phyloP scores from a whole-genome alignment of 2,797 vertebrate species.

The Tarsius wallacei region DNA sequence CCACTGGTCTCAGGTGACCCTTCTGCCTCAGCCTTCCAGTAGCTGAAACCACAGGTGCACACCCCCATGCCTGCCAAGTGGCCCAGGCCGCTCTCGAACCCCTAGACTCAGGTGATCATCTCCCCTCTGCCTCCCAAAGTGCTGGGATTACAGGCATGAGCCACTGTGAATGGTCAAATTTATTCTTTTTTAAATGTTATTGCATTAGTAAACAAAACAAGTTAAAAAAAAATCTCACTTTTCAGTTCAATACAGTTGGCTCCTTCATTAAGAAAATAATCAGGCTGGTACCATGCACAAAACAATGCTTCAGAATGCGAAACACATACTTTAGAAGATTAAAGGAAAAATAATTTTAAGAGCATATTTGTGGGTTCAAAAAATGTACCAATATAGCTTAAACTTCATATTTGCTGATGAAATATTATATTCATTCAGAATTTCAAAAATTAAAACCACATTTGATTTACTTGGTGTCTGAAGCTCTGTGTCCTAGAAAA shows the following conservation, averaged over 20 bases:
- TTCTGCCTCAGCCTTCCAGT: no score
- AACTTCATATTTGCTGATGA: neutral
- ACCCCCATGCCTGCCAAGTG: no score
- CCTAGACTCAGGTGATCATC: no score
- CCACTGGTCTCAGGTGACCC: no score
- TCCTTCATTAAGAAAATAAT: neutral
- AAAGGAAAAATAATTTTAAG: neutral
- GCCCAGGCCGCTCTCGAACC: no score
- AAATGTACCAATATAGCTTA: neutral
- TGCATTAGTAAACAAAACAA: neutral
- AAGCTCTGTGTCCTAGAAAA: slow-evolving; percentile 23
- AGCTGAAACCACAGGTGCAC: no score
- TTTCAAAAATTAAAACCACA: slow-evolving; percentile 43
- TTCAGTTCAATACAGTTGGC: neutral
- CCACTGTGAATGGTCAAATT: no score
- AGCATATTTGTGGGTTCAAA: neutral
- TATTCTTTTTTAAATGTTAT: neutral
- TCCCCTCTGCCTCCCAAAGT: no score
- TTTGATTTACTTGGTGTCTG: neutral
- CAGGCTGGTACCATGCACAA: neutral
- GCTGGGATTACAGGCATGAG: no score
- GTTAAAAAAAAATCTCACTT: neutral
- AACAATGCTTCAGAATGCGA: neutral
- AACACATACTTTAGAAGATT: neutral
- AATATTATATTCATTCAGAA: neutral